phyloP scores from a whole-genome alignment of 1,140 invertebrate species.

The Drosophila bipectinata region DNA sequence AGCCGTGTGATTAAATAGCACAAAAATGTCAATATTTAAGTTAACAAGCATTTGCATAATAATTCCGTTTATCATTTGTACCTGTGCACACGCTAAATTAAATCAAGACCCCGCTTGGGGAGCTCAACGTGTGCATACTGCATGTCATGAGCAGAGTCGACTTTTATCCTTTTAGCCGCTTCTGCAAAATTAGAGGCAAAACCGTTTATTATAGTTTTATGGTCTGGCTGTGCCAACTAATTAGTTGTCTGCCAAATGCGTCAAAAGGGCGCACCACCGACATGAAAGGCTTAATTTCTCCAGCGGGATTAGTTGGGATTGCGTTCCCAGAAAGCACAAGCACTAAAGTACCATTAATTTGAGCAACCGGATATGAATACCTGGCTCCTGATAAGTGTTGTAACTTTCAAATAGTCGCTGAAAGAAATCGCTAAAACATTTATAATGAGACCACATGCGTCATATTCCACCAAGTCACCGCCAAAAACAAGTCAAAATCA shows the following conservation, averaged over 20 bases:
- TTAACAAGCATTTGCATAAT: conserved; percentile 21
- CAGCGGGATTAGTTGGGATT: neutral
- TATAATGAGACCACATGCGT: conserved; percentile 25
- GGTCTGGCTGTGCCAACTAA: conserved; percentile 24
- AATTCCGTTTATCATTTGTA: conserved; percentile 16
- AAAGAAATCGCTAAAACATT: neutral
- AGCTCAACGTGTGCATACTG: neutral
- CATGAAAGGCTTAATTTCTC: conserved; percentile 26
- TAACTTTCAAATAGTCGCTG: conserved; percentile 19
- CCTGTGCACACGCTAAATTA: conserved; percentile 19
- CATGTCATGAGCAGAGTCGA: conserved; percentile 25
- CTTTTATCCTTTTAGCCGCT: conserved; percentile 22
- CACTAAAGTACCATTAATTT: neutral
- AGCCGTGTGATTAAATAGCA: conserved; percentile 11
- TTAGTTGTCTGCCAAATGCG: conserved; percentile 31
- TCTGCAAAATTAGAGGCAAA: conserved; percentile 23
- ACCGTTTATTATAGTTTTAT: conserved; percentile 26
- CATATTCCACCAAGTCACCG: conserved; percentile 12
- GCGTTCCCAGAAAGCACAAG: neutral
- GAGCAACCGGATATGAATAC: conserved; percentile 4
- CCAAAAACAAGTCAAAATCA: conserved; percentile 56
- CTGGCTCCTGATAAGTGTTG: conserved; percentile 30
- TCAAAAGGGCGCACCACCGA: conserved; percentile 11
- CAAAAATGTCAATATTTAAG: conserved; percentile 9
- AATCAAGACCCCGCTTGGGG: conserved; percentile 25